Conservation (phyloP, 1,140 invertebrate species). For the Ectropis grisescens region DNA sequence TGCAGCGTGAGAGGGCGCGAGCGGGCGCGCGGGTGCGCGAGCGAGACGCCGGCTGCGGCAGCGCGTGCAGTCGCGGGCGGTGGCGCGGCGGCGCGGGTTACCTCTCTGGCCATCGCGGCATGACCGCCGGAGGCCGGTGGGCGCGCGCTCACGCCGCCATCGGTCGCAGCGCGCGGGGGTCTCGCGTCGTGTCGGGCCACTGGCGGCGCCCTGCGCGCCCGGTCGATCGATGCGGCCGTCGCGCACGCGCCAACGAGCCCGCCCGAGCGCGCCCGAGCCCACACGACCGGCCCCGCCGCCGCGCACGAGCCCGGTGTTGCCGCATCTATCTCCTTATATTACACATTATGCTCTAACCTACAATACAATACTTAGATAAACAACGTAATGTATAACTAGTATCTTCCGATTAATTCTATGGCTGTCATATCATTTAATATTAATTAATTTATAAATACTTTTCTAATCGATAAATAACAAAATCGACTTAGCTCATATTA, state of each 20-base stretch:
- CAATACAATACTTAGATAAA: too few species aligned
- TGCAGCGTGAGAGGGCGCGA: constrained; percentile 45
- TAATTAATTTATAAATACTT: too few species aligned
- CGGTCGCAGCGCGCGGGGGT: constrained; percentile 52
- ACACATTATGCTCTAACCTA: too few species aligned
- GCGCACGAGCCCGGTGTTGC: too few species aligned
- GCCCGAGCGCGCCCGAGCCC: constrained; percentile 24
- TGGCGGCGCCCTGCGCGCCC: constrained; percentile 53
- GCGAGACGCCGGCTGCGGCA: constrained; percentile 38
- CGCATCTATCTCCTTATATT: too few species aligned
- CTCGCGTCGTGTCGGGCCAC: constrained; percentile 47
- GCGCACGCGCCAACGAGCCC: constrained; percentile 37
- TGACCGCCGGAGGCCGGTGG: constrained; percentile 66
- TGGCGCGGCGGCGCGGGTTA: constrained; percentile 37
- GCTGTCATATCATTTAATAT: too few species aligned
- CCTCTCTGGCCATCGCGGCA: constrained; percentile 71
- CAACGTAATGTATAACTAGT: too few species aligned
- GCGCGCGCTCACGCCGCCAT: constrained; percentile 63
- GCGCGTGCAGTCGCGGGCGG: constrained; percentile 2
- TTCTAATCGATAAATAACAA: too few species aligned
- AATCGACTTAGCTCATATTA: too few species aligned
- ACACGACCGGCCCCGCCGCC: constrained; percentile 7
- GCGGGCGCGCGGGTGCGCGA: constrained; percentile 28
- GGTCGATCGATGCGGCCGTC: constrained; percentile 42
- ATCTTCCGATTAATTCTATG: too few species aligned